phyloP scores from a whole-genome alignment of 2,113 vertebrate genomes.

The Columba janthina region DNA sequence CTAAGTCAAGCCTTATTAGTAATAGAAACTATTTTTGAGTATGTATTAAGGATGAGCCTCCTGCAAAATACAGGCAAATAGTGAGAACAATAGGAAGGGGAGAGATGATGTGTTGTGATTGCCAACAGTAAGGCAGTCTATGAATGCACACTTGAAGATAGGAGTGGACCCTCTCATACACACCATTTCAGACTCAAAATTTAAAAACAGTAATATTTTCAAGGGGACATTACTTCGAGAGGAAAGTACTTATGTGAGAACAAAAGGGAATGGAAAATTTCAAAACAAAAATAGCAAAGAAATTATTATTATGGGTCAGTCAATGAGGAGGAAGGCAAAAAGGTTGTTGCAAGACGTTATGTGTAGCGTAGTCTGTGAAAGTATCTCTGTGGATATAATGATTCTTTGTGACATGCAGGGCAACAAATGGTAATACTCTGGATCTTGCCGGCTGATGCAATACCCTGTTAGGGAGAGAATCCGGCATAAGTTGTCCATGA shows the following conservation, averaged over 20 bases:
- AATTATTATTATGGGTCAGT: background rate
- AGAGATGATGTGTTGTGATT: background rate
- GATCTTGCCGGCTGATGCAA: background rate
- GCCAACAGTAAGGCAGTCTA: background rate
- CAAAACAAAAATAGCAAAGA: background rate
- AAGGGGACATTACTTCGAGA: background rate
- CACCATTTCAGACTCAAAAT: background rate
- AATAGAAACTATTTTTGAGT: background rate
- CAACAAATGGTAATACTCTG: background rate
- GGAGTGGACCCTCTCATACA: background rate
- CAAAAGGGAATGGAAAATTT: background rate
- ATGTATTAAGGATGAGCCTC: background rate
- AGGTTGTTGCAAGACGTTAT: background rate
- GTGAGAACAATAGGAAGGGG: background rate
- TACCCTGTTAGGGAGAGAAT: background rate
- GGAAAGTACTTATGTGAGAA: background rate
- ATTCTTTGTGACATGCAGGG: background rate
- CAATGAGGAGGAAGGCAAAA: background rate
- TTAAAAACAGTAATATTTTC: background rate
- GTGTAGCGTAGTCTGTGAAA: background rate
- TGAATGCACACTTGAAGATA: background rate
- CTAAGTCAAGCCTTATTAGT: background rate
- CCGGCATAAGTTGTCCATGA: background rate
- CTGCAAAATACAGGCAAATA: background rate
- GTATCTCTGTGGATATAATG: background rate